Evolutionary conservation across 2,113 vertebrate species (phyloP), one percentile per base, ranked within the genome.

Genomic region (Columba livia): DNA sequence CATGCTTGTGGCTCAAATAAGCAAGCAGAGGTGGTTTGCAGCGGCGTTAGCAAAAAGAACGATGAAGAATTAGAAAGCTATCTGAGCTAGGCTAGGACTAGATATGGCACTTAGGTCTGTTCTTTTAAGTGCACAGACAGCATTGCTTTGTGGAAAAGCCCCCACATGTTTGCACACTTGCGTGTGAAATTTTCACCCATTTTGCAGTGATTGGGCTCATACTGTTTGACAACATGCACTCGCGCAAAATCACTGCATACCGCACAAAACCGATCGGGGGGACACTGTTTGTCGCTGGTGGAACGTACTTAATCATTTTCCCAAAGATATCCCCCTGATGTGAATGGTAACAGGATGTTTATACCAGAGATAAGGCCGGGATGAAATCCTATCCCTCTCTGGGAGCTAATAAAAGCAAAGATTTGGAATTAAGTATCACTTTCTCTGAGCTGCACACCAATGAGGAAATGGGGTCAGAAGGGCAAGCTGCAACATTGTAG

Each of bases 271-370:
- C 34, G 3, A 32, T 81, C 0, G 1, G 89, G 67, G 70, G 73
- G 75, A 79, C 13, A 25, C 94, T 69, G 74, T 57, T 88, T 96
- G 91, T 89, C 87, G 79, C 96, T 96, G 92, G 89, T 89, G 90
- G 95, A 95, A 96, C 73, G 57, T 67, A 88, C 96, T 98, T 98
- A 98, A 97, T 97, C 95, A 96, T 98, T 98, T 97, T 92, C 87
- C 89, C 90, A 26, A 93, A 94, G 88, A 97, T 98, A 98, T 97
- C 96, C 91, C 94, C 60, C 87, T 90, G 96, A 98, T 98, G 97
- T 86, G 94, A 98, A 97, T 98, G 97, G 96, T 97, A 97, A 97
- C 97, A 98, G 98, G 98, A 98, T 98, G 98, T 98, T 98, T 98
- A 98, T 97, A 98, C 82, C 96, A 96, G 65, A 97, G 97, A 98